Evolutionary conservation across 2,888 invertebrate genomes (phyloP).

Genomic region (Andrena flavipes): DNA sequence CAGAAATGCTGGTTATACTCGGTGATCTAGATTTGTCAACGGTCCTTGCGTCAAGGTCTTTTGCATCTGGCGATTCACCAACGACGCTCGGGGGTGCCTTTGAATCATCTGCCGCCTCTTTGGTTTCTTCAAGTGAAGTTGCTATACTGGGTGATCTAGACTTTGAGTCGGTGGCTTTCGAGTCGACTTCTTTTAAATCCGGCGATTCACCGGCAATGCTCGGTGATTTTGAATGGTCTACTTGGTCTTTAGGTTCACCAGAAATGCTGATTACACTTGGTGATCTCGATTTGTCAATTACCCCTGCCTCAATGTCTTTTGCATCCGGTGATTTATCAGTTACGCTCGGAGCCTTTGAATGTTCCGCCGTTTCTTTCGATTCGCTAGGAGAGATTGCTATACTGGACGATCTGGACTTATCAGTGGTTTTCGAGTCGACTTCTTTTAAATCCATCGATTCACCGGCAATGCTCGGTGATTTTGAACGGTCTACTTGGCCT

Average conservation of each 20-base stretch:
- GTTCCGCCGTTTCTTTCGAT: not conserved
- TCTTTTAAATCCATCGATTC: not conserved
- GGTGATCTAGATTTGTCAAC: slow-evolving; percentile 39
- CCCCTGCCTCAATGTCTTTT: no score
- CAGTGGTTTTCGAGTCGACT: not conserved
- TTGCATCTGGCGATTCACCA: not conserved
- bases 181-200: no score
- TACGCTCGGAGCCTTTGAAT: slow-evolving; percentile 50
- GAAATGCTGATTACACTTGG: no score
- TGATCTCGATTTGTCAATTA: no score
- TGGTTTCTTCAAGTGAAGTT: not conserved
- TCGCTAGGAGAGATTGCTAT: slow-evolving; percentile 20
- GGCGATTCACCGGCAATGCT: no score
- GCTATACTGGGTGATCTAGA: slow-evolving; percentile 47
- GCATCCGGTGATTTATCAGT: slow-evolving; percentile 30
- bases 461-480: slow-evolving; percentile 28
- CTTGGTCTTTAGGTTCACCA: no score
- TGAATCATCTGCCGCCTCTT: slow-evolving; percentile 16
- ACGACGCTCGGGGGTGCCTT: slow-evolving; percentile 20
- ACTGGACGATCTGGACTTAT: slow-evolving; percentile 40
- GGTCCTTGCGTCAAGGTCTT: not conserved
- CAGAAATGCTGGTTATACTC: slow-evolving; percentile 24
- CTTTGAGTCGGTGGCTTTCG: not conserved
- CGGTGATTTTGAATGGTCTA: no score
- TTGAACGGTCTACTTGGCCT: slow-evolving; percentile 33